These are phyloP conservation scores for Microcebus murinus DNA, from an alignment of 2,113 vertebrate species.

Conservation along the genomic window DNA sequence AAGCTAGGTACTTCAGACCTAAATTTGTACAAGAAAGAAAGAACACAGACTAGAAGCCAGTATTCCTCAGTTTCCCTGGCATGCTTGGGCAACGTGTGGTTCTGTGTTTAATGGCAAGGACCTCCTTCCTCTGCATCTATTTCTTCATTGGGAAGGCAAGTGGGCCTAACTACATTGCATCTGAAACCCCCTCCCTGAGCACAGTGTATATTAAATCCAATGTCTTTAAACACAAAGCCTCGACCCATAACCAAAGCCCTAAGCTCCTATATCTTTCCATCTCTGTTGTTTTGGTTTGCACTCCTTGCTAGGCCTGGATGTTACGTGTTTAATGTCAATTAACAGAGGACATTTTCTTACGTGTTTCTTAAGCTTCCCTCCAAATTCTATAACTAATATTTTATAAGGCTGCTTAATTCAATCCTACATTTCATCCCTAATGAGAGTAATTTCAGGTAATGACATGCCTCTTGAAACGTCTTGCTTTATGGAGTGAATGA, in stretches of 20 bases:
- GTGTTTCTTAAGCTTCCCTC: not conserved
- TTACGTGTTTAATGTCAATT: not conserved
- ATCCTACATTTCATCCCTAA: not conserved
- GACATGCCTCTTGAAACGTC: not conserved
- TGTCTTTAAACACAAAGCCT: not conserved
- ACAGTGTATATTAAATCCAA: not conserved
- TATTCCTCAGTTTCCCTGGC: not conserved
- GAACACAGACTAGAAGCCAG: not conserved
- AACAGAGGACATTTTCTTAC: not conserved
- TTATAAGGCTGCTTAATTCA: constrained; percentile 21
- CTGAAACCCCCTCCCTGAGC: not conserved
- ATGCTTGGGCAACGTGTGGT: not conserved
- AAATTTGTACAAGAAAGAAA: not conserved
- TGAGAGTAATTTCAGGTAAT: constrained; percentile 35
- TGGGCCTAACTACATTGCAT: not conserved
- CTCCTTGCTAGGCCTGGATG: not conserved
- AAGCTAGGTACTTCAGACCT: not conserved
- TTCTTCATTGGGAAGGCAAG: not conserved
- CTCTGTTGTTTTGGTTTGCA: not conserved
- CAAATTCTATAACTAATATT: not conserved
- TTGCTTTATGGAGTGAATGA: not conserved
- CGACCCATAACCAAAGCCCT: not conserved
- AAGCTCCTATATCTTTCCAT: not conserved
- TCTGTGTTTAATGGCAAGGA: not conserved
- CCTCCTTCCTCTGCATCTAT: not conserved